Evolutionary conservation across 2,797 vertebrate genomes (phyloP).

Genomic region (Onychomys arenicola): DNA sequence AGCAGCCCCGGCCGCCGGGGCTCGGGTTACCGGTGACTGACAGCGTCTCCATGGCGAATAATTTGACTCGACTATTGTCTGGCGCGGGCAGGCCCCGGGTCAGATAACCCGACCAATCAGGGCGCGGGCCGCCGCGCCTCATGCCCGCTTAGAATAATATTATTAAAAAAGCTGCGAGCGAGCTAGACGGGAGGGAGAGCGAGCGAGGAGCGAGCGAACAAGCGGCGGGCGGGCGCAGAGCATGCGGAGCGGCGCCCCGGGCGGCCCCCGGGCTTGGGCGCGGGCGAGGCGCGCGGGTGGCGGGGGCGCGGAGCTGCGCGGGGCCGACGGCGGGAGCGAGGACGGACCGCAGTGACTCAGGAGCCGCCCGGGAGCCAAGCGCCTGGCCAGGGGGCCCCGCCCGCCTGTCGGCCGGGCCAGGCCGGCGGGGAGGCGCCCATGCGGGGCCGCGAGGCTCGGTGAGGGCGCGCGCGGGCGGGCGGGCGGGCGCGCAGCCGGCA

Average conservation of each 20-base stretch:
- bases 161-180: constrained; percentile 92
- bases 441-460: constrained; percentile 71
- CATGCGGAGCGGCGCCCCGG: constrained; percentile 79
- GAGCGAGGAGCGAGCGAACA: constrained; percentile 84
- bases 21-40: constrained; percentile 98
- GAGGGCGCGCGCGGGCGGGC: constrained; percentile 77
- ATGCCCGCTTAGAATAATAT: constrained; percentile 99
- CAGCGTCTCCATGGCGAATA: constrained; percentile 99
- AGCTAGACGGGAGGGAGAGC: constrained; percentile 88
- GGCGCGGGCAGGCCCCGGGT: constrained; percentile 98
- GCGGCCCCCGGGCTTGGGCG: constrained; percentile 74
- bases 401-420: constrained; percentile 63
- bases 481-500: constrained; percentile 85
- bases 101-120: constrained; percentile 99
- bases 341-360: constrained; percentile 55
- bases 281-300: constrained; percentile 34
- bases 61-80: constrained; percentile 99
- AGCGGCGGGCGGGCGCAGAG: constrained; percentile 75
- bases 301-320: constrained; percentile 23
- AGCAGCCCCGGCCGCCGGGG: constrained; percentile 97
- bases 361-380: constrained; percentile 12
- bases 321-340: constrained; percentile 14
- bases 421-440: constrained; percentile 74
- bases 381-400: constrained; percentile 49
- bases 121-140: constrained; percentile 96